These are phyloP conservation scores for Holothuria scabra DNA, from an alignment of 53 echinoderm and acorn worm species.

Conservation along the genomic window DNA sequence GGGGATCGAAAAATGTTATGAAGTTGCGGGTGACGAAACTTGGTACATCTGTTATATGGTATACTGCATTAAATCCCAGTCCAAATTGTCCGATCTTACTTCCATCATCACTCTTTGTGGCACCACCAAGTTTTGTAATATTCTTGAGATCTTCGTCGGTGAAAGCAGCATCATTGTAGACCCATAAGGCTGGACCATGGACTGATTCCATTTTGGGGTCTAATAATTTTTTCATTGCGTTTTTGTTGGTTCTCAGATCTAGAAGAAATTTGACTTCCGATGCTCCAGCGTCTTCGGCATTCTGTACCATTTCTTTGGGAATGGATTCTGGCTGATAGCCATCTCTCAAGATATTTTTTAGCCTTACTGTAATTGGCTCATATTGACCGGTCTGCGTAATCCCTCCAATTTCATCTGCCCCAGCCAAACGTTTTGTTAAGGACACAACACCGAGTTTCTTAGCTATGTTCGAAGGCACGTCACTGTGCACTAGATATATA, in stretches of 20 bases:
- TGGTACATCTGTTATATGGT: conserved; percentile 91
- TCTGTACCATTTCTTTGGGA: conserved; percentile 87
- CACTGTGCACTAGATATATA: conserved; percentile 43
- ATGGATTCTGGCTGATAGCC: conserved; percentile 49
- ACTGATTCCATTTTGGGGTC: conserved; percentile 74
- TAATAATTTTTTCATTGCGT: conserved; percentile 49
- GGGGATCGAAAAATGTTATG: conserved; percentile 83
- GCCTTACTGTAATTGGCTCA: conserved; percentile 59
- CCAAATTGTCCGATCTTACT: conserved; percentile 93
- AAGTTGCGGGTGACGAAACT: conserved; percentile 75
- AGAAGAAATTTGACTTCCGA: conserved; percentile 89
- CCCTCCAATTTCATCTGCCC: conserved; percentile 43
- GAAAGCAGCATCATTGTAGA: conserved; percentile 84
- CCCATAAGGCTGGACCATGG: conserved; percentile 96
- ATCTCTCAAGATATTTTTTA: conserved; percentile 60
- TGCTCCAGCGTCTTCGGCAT: too few species aligned
- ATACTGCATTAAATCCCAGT: conserved; percentile 91
- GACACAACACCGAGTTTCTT: conserved; percentile 44
- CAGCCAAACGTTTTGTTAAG: conserved; percentile 51
- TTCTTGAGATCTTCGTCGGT: conserved; percentile 79
- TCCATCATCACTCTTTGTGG: conserved; percentile 67
- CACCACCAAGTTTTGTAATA: conserved; percentile 77
- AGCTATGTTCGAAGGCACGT: conserved; percentile 42
- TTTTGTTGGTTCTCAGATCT: conserved; percentile 73
- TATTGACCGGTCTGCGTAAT: conserved; percentile 57